These are phyloP conservation scores for Helicoverpa armigera DNA, from an alignment of 1,140 invertebrate species.

Conservation along the genomic window DNA sequence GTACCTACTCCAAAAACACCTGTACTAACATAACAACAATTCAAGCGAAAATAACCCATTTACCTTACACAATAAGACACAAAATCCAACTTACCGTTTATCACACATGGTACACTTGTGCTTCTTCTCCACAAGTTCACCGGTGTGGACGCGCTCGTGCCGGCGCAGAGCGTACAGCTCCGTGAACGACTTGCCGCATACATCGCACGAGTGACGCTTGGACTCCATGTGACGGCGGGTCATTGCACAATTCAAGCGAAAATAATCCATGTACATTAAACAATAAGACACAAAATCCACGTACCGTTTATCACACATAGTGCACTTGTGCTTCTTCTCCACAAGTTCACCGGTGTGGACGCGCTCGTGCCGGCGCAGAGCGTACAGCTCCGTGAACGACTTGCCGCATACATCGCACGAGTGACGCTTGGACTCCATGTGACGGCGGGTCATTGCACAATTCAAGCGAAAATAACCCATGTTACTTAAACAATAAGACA, in stretches of 20 bases:
- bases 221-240: constrained; percentile 73
- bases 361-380: constrained; percentile 71
- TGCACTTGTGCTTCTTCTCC: constrained; percentile 70
- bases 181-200: constrained; percentile 75
- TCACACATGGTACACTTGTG: constrained; percentile 70
- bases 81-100: constrained; percentile 63
- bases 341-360: constrained; percentile 75
- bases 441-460: constrained; percentile 59
- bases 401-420: constrained; percentile 75
- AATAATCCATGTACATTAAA: no score
- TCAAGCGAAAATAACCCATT: neutral
- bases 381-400: constrained; percentile 73
- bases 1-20: no score
- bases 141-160: constrained; percentile 79
- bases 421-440: constrained; percentile 71
- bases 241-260: neutral
- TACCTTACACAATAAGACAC: no score
- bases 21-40: no score
- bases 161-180: constrained; percentile 72
- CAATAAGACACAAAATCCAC: neutral
- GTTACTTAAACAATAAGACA: no score
- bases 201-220: constrained; percentile 69
- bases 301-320: constrained; percentile 74
- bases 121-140: constrained; percentile 66
- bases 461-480: no score